phyloP scores from a whole-genome alignment of 2,113 vertebrate genomes.

The Erpornis zantholeuca region DNA sequence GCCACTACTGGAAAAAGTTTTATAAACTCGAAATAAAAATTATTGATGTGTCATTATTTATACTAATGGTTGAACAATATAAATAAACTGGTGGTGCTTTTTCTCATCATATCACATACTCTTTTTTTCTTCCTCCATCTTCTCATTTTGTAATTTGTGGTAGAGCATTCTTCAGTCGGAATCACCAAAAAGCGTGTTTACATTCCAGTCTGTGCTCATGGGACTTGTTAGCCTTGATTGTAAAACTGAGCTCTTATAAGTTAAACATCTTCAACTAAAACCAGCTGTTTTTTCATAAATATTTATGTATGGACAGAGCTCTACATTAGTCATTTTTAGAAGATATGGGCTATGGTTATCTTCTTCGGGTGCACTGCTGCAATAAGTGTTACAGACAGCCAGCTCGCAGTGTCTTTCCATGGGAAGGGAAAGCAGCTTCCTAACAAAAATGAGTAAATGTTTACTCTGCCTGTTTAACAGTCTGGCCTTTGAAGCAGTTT shows the following conservation, averaged over 20 bases:
- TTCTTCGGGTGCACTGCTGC: neutral
- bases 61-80: neutral
- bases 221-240: slow-evolving; percentile 3
- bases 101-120: accelerated
- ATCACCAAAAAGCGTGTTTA: neutral
- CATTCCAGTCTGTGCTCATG: neutral
- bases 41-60: neutral
- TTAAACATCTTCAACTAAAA: neutral
- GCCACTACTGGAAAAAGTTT: neutral
- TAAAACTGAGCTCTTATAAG: neutral
- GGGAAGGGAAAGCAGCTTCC: slow-evolving; percentile 2
- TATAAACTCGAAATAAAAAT: neutral
- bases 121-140: neutral
- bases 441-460: slow-evolving; percentile 21
- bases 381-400: neutral
- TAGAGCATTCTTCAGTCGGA: neutral
- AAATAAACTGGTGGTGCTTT: neutral
- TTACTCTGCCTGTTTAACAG: slow-evolving; percentile 12
- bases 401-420: neutral
- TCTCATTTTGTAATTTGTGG: neutral
- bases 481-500: neutral
- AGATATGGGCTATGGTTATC: neutral
- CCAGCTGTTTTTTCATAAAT: neutral
- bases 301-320: neutral
- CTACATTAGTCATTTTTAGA: neutral